A percentile compares a stretch with the other conserved stretches of the same genome.
phyloP scores from a whole-genome alignment of 2,797 vertebrate species.

The Ceryle rudis region DNA sequence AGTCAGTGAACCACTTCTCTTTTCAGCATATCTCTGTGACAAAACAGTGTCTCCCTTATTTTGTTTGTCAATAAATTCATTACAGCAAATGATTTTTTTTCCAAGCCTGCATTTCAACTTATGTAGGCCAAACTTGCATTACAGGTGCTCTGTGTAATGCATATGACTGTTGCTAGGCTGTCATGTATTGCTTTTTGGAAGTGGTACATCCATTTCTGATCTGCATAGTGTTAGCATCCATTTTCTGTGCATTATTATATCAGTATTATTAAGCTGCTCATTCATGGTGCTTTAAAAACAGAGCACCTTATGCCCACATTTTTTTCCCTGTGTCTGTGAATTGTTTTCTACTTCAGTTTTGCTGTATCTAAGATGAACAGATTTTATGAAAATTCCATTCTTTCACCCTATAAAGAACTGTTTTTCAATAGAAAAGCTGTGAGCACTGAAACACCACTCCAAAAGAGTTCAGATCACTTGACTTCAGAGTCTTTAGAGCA shows the following conservation, averaged over 20 bases:
- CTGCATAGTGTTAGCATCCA: neutral
- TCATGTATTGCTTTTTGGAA: neutral
- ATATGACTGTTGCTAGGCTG: neutral
- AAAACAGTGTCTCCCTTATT: neutral
- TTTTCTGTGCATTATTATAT: neutral
- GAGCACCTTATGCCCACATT: neutral
- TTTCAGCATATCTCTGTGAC: neutral
- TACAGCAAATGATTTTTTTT: neutral
- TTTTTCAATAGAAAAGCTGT: constrained; percentile 56
- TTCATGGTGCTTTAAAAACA: neutral
- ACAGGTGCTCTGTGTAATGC: neutral
- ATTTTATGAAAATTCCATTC: constrained; percentile 55
- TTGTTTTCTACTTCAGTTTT: neutral
- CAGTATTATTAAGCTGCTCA: neutral
- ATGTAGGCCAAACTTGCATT: neutral
- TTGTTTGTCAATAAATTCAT: neutral
- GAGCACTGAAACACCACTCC: neutral
- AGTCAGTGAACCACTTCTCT: neutral
- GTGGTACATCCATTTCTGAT: neutral
- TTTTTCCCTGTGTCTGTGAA: constrained; percentile 16
- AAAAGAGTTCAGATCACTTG: constrained; percentile 59
- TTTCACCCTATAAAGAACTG: constrained; percentile 1
- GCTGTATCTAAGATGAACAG: neutral
- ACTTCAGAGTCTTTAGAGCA: constrained; percentile 54
- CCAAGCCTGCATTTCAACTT: neutral